Evolutionary conservation across 2,113 vertebrate genomes (phyloP).

Genomic region (Sphaerodactylus townsendi): DNA sequence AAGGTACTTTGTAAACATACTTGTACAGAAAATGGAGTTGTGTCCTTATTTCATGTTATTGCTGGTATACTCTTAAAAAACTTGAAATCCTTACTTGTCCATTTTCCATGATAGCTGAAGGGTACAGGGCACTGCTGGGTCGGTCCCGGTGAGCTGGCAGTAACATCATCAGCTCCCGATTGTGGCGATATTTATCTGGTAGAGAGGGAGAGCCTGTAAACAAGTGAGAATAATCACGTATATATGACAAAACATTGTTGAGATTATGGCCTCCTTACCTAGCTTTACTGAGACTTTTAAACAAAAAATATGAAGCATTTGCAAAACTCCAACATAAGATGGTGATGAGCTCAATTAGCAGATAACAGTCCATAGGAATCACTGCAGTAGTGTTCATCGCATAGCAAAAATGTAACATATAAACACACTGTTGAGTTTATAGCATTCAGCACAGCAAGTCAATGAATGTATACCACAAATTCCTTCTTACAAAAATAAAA

Average conservation of each 20-base stretch:
- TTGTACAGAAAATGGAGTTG: neutral
- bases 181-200: slow-evolving; percentile 93
- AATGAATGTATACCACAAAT: slow-evolving; percentile 28
- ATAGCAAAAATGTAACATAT: neutral
- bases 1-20: no score
- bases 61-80: neutral
- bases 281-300: slow-evolving; percentile 28
- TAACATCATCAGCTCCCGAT: slow-evolving; percentile 91
- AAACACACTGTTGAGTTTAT: neutral
- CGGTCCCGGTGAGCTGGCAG: slow-evolving; percentile 89
- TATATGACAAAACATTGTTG: slow-evolving; percentile 75
- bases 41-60: neutral
- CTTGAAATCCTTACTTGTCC: slow-evolving; percentile 81
- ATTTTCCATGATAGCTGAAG: slow-evolving; percentile 85
- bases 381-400: slow-evolving; percentile 6
- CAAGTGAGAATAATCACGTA: slow-evolving; percentile 82
- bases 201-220: slow-evolving; percentile 94
- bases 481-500: slow-evolving; percentile 7
- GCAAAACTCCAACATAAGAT: slow-evolving; percentile 49
- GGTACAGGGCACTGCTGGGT: slow-evolving; percentile 91
- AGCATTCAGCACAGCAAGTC: neutral
- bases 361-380: slow-evolving; percentile 30
- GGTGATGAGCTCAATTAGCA: slow-evolving; percentile 44
- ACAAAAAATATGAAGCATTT: slow-evolving; percentile 32
- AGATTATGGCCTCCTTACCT: slow-evolving; percentile 43